These are phyloP conservation scores for Poecilia latipinna DNA, from an alignment of 2,113 vertebrate species.

Conservation along the genomic window DNA sequence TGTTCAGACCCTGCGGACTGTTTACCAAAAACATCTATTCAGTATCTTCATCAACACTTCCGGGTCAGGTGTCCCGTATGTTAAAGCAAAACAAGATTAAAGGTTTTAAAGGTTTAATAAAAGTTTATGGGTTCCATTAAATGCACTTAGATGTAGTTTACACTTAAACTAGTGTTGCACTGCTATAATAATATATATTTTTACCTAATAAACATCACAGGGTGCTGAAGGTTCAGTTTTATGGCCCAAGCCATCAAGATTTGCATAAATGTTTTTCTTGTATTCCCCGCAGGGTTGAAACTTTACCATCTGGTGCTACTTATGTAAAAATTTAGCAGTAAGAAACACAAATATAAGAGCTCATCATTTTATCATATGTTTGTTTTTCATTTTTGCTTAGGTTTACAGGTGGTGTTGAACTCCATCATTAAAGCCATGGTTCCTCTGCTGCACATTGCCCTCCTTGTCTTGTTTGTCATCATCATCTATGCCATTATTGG, in stretches of 20 bases:
- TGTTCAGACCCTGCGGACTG: too few species aligned
- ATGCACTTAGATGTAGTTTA: background rate
- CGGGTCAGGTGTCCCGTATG: too few species aligned
- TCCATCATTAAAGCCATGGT: slow-evolving; percentile 99
- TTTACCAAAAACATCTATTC: too few species aligned
- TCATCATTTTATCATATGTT: slow-evolving; percentile 7
- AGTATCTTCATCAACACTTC: too few species aligned
- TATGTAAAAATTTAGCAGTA: background rate
- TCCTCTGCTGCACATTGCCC: slow-evolving; percentile 98
- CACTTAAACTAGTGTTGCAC: background rate
- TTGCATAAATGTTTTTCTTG: background rate
- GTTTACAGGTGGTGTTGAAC: slow-evolving; percentile 99
- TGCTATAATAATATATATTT: background rate
- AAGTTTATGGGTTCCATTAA: background rate
- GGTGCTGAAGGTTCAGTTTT: background rate
- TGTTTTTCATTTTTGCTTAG: slow-evolving; percentile 74
- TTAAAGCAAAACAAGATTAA: too few species aligned
- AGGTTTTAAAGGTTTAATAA: too few species aligned
- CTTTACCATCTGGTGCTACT: background rate
- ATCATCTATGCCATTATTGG: slow-evolving; percentile 99
- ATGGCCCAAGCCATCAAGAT: background rate
- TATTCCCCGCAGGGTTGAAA: background rate
- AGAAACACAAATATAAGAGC: background rate
- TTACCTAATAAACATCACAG: background rate
- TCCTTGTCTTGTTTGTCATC: slow-evolving; percentile 99